Evolutionary conservation across 2,888 invertebrate species (phyloP), one percentile per base, ranked within the genome.

Genomic region (Thera britannica): DNA sequence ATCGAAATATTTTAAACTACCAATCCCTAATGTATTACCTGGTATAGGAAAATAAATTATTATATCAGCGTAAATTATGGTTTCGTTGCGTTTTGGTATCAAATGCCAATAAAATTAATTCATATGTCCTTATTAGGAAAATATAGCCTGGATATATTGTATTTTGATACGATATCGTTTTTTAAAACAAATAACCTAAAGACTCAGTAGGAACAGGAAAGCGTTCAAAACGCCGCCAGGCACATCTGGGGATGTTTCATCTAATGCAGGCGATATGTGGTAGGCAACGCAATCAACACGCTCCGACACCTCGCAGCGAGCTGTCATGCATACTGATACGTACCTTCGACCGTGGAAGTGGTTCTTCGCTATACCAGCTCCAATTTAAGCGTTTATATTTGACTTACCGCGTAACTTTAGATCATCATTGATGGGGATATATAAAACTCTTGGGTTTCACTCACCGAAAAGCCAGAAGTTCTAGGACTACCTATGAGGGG

Each of bases 271-370:
- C 74, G 77, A 75, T 78, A 79, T 57, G 56, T 58, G 82, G 69
- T 74, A 77, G 78, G 77, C 80, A 81, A 85, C 75, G 74, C 79
- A 85, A 87, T 88, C 83, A 86, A 77, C 78, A 70, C 73, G 76
- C 76, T 71, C 76, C 74, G 78, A 83, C 81, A 79, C 83, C 80
- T 80, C 77, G 68, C 72, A 54, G 65, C 58, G 35, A 38, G 56
- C 67, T 46, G 66, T 73, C 77, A 75, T 81, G 83, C 81, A 84
- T 85, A 84, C 82, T 81, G 81, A 86, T 82, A 79, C 62, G 55
- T 54, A 61, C 67, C 23, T 65, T 67, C 64, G 56, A 54, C 49
- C 35, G 56, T 46, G 38, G 58, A 67, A 64, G 62, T 68, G 61
- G 57, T 62, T 61, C 44, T 58, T 51, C 65, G 61, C 61, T 58